Conservation (phyloP, 1,140 invertebrate species). For the Drosophila burlai region DNA sequence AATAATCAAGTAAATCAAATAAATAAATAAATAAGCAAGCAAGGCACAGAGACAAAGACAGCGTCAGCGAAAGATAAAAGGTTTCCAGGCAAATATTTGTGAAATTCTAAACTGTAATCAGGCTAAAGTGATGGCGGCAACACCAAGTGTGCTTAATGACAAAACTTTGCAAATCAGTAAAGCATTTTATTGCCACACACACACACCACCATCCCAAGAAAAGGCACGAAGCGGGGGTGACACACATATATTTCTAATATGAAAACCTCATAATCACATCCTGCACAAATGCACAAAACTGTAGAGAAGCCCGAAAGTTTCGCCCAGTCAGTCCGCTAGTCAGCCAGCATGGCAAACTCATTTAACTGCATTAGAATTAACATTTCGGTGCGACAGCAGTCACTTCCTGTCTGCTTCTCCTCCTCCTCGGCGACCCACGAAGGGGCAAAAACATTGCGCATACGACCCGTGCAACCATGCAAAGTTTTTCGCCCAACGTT, state of each 20-base stretch:
- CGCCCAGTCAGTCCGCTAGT: slow-evolving; percentile 17
- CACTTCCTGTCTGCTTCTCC: slow-evolving; percentile 55
- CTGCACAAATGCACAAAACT: slow-evolving; percentile 52
- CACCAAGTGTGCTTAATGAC: slow-evolving; percentile 77
- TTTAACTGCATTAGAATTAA: slow-evolving; percentile 79
- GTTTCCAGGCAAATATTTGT: slow-evolving; percentile 66
- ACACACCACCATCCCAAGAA: slow-evolving; percentile 6
- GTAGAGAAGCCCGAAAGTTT: slow-evolving; percentile 50
- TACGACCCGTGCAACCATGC: slow-evolving; percentile 33
- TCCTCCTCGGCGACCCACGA: neutral
- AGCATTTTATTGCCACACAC: slow-evolving; percentile 73
- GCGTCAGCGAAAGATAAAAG: slow-evolving; percentile 16
- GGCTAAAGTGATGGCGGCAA: slow-evolving; percentile 36
- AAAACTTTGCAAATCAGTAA: slow-evolving; percentile 80
- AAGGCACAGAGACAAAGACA: slow-evolving; percentile 1
- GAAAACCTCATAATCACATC: slow-evolving; percentile 71
- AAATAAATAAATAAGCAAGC: slow-evolving; percentile 25
- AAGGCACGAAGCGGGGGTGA: neutral
- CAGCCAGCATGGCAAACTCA: slow-evolving; percentile 60
- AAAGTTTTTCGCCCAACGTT: slow-evolving; percentile 26
- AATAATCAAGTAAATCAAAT: slow-evolving; percentile 49
- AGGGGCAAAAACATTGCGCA: slow-evolving; percentile 50
- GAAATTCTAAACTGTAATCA: slow-evolving; percentile 73
- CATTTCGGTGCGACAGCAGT: slow-evolving; percentile 44
- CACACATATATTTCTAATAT: slow-evolving; percentile 58